These are phyloP conservation scores for Alethe diademata DNA, from an alignment of 2,113 vertebrate genomes.

Conservation along the genomic window DNA sequence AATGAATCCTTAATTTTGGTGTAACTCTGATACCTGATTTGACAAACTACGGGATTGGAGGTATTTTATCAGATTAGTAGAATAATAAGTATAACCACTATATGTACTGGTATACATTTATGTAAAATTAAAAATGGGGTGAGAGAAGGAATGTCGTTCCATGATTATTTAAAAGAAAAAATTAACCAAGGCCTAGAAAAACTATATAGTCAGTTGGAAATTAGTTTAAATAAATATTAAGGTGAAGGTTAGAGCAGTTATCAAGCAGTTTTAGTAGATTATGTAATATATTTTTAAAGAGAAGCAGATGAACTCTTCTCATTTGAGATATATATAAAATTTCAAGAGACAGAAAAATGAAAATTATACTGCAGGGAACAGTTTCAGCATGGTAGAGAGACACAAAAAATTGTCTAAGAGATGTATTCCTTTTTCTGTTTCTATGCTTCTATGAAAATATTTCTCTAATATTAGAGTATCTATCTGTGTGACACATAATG, in stretches of 20 bases:
- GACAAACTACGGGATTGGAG: background rate
- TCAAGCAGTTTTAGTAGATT: background rate
- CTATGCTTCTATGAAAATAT: background rate
- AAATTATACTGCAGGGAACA: background rate
- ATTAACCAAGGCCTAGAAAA: background rate
- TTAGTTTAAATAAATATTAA: background rate
- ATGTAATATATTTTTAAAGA: background rate
- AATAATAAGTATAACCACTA: background rate
- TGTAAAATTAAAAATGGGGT: background rate
- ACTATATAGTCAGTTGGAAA: background rate
- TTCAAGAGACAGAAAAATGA: background rate
- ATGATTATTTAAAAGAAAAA: background rate
- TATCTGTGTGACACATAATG: background rate
- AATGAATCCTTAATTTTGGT: background rate
- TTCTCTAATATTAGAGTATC: background rate
- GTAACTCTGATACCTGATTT: background rate
- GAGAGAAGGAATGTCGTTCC: background rate
- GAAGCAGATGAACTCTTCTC: background rate
- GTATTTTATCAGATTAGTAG: background rate
- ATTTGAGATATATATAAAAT: background rate
- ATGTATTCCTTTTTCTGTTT: background rate
- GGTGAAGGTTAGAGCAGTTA: background rate
- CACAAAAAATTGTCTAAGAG: background rate
- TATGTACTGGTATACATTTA: background rate
- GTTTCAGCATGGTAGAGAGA: background rate